Evolutionary conservation across 2,797 vertebrate species (phyloP), one percentile per base, ranked within the genome.

Genomic region (Tinamus major): DNA sequence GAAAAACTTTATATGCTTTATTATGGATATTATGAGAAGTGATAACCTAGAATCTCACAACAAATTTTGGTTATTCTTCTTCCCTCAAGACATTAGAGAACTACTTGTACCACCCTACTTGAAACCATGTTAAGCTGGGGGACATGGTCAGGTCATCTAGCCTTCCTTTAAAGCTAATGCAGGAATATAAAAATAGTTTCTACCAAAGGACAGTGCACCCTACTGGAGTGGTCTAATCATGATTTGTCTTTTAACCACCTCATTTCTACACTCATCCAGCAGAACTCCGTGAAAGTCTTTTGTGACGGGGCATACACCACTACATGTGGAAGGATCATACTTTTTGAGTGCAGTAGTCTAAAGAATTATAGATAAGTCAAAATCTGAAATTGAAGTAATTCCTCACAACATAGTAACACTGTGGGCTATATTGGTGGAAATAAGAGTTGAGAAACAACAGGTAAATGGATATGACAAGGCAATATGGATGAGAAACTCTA

Each of bases 21-120:
- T 70, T 55, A 35, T 46, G 3, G 67, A 56, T 59, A 42, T 0
- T 51, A 23, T 0, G 0, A 5, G 20, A 42, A 21, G 29, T 69
- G 29, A n/a, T 49, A 79, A n/a, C 27, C 27, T 39, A 62, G 27
- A 81, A 67, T 48, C 23, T 42, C 2, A 27, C 29, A 9, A 58
- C 2, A 59, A 41, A 61, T 68, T 79, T 23, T 29, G 5, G 63
- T 61, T 44, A 13, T 51, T 49, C 0, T 83, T 59, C 10, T 70
- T 24, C 29, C 26, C 29, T 58, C 6, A 51, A 51, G 13, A 37
- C 29, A 12, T 29, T 21, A 64, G 81, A n/a, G 13, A 78, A n/a
- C 2, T 17, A 24, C 11, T 70, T 49, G 20, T 61, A 55, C 12
- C 20, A 85, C 3, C 1, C 14, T 55, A 1, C 5, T 39, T 69